These are phyloP conservation scores for Etheostoma perlongum DNA, from an alignment of 2,797 vertebrate genomes.

Conservation along the genomic window DNA sequence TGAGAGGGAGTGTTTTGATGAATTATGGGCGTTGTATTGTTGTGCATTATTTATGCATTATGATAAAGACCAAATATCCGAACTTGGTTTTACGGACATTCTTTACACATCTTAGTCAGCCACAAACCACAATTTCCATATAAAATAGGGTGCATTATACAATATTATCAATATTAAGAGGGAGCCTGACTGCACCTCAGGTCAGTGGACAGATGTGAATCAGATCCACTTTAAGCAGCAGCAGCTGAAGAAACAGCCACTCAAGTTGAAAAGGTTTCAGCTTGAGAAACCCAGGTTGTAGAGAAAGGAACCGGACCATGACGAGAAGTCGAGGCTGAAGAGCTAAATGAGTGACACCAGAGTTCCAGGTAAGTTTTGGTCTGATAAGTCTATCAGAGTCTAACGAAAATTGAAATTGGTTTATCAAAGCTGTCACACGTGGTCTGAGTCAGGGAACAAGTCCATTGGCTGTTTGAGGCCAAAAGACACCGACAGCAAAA, in stretches of 20 bases:
- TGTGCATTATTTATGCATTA: background rate
- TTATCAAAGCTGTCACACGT: background rate
- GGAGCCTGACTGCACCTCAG: background rate
- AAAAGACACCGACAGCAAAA: slow-evolving; percentile 29
- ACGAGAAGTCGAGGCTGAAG: background rate
- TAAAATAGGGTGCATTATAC: slow-evolving; percentile 3
- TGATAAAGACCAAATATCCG: background rate
- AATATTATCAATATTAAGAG: background rate
- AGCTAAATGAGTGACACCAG: background rate
- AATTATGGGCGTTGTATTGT: background rate
- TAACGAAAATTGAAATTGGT: slow-evolving; percentile 4
- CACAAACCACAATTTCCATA: background rate
- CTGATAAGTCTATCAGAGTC: background rate
- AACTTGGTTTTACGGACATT: background rate
- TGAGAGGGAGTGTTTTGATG: too few species aligned
- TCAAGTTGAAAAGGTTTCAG: slow-evolving; percentile 4
- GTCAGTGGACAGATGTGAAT: background rate
- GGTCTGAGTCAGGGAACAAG: slow-evolving; percentile 21
- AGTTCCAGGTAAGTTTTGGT: slow-evolving; percentile 2
- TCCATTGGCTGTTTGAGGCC: slow-evolving; percentile 14
- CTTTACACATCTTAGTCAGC: background rate
- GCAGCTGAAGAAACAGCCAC: background rate
- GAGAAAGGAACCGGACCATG: background rate
- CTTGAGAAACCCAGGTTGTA: background rate
- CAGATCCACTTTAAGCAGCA: background rate